Percentiles rank a stretch among this genome's conserved stretches.
Evolutionary conservation across 2,113 vertebrate species (phyloP).

Genomic region (Lasiurus borealis): DNA sequence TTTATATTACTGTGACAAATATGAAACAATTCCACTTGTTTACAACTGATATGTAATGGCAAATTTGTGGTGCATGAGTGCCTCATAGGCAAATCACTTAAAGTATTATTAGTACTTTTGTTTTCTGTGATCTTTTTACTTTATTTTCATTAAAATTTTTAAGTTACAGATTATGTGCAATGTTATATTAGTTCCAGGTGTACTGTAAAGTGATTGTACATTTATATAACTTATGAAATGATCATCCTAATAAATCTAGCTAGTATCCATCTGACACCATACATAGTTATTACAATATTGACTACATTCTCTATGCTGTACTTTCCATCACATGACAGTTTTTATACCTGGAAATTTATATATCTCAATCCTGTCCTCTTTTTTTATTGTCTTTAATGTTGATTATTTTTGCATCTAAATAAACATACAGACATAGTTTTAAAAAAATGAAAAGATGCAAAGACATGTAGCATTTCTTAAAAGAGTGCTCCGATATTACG

Average conservation of each 20-base stretch:
- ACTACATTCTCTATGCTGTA: neutral
- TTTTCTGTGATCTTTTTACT: neutral
- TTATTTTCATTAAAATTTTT: neutral
- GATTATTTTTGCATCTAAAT: constrained; percentile 36
- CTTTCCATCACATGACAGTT: neutral
- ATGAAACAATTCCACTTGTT: neutral
- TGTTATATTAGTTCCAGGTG: neutral
- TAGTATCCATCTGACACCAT: neutral
- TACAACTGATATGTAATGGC: neutral
- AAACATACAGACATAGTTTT: neutral
- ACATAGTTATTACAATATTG: neutral
- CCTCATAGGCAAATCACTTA: neutral
- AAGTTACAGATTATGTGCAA: no score
- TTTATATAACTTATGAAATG: neutral
- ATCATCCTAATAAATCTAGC: neutral
- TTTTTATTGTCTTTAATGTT: neutral
- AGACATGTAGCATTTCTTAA: neutral
- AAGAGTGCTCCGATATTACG: neutral
- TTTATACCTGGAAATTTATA: neutral
- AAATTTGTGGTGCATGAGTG: neutral
- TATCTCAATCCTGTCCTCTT: neutral
- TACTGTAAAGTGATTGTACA: neutral
- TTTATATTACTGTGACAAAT: neutral
- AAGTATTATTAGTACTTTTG: neutral
- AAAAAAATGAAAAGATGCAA: neutral